phyloP scores from a whole-genome alignment of 2,113 vertebrate species.

The Etheostoma spectabile region DNA sequence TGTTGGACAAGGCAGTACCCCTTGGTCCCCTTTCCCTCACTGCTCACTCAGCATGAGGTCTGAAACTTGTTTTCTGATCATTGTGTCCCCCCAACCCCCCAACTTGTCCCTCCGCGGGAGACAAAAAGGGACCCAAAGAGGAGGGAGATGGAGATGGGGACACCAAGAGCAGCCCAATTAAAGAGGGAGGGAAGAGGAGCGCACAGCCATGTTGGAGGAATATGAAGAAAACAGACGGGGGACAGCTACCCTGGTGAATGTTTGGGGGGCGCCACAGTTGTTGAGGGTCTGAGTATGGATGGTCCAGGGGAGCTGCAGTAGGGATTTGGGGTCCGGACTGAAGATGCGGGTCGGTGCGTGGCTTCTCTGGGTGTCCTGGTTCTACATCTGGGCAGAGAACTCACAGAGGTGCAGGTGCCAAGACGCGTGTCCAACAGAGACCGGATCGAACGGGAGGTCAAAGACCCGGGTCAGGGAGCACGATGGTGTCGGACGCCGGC shows the following conservation, averaged over 20 bases:
- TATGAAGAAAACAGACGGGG: conserved; percentile 71
- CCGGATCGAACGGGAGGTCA: conserved; percentile 50
- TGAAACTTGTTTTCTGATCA: conserved; percentile 86
- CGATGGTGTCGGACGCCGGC: conserved; percentile 51
- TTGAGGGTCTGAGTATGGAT: conserved; percentile 29
- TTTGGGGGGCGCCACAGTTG: conserved; percentile 23
- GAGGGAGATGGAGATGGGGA: conserved; percentile 73
- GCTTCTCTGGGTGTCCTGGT: conserved; percentile 75
- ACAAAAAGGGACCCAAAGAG: conserved; percentile 70
- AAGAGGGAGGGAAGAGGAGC: conserved; percentile 76
- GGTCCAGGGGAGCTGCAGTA: conserved; percentile 21
- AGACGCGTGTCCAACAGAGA: conserved; percentile 68
- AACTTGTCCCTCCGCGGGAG: conserved; percentile 74
- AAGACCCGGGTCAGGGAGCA: conserved; percentile 69
- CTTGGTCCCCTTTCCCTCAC: conserved; percentile 78
- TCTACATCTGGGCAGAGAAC: conserved; percentile 74
- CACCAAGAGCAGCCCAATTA: conserved; percentile 61
- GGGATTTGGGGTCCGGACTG: not conserved
- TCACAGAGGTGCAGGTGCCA: conserved; percentile 75
- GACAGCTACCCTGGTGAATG: conserved; percentile 59
- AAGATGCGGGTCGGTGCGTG: conserved; percentile 82
- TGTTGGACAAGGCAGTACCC: conserved; percentile 83
- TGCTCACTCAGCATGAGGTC: conserved; percentile 86
- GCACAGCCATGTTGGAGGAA: conserved; percentile 75
- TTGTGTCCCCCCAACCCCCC: conserved; percentile 76